Percentiles rank a stretch among this genome's conserved stretches.
Conservation (phyloP, 2,888 invertebrate species). For the Zele albiditarsus region DNA sequence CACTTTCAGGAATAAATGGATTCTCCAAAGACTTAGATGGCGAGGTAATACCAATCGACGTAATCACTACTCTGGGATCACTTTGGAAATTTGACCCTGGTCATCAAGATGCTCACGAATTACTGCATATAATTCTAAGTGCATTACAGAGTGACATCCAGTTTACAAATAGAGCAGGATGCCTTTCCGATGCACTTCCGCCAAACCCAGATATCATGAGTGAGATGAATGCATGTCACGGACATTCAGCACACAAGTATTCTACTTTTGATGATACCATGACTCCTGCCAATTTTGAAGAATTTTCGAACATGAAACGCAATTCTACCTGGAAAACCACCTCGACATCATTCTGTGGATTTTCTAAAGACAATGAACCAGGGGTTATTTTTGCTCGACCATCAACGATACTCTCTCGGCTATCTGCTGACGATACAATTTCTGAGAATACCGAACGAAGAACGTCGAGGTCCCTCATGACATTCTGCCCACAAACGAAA, state of each 20-base stretch:
- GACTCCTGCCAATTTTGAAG: constrained; percentile 63
- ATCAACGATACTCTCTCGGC: constrained; percentile 60
- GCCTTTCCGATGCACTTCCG: constrained; percentile 82
- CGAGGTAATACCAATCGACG: constrained; percentile 65
- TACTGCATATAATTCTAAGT: constrained; percentile 91
- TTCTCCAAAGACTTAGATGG: constrained; percentile 65
- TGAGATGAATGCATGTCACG: constrained; percentile 61
- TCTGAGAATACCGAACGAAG: constrained; percentile 53
- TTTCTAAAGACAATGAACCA: constrained; percentile 59
- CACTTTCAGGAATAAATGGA: constrained; percentile 64
- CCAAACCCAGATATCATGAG: constrained; percentile 51
- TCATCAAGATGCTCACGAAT: constrained; percentile 95
- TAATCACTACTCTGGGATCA: constrained; percentile 79
- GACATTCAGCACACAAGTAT: constrained; percentile 56
- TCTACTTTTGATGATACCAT: constrained; percentile 51
- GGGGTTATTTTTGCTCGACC: constrained; percentile 69
- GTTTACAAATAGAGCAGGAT: constrained; percentile 79
- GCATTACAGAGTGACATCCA: constrained; percentile 91
- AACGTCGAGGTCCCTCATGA: constrained; percentile 64
- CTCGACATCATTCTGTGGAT: constrained; percentile 61
- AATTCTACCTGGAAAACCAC: constrained; percentile 55
- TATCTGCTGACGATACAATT: background rate
- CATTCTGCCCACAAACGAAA: constrained; percentile 56
- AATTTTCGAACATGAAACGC: constrained; percentile 57
- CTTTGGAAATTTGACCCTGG: constrained; percentile 92